Evolutionary conservation across 1,140 invertebrate species (phyloP).

Genomic region (Rhysida immarginata): DNA sequence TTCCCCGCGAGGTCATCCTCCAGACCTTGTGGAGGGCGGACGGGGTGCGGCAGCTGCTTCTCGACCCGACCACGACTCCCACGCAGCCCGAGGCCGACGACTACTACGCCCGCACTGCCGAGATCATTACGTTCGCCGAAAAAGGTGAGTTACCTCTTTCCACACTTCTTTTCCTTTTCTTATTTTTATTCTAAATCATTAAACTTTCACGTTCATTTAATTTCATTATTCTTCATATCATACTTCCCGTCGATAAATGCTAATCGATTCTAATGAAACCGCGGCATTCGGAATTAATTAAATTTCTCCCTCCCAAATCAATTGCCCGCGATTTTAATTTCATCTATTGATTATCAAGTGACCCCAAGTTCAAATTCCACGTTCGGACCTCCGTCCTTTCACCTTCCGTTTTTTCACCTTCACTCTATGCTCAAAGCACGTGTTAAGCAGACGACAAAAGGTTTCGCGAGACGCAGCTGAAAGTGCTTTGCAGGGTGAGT

Average conservation of each 20-base stretch:
- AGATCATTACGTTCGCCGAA: constrained; percentile 66
- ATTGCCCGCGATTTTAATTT: no score
- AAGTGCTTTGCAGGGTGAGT: no score
- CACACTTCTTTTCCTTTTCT: neutral
- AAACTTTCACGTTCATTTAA: constrained; percentile 1
- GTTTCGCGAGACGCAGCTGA: no score
- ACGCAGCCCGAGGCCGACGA: constrained; percentile 39
- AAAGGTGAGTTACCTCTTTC: constrained; percentile 42
- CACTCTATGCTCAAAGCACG: no score
- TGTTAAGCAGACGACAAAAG: no score
- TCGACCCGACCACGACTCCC: constrained; percentile 8
- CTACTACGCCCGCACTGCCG: constrained; percentile 58
- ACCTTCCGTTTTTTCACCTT: no score
- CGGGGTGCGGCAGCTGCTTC: constrained; percentile 25
- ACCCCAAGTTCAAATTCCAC: no score
- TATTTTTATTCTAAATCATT: no score
- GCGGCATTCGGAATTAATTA: no score
- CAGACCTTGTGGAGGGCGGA: constrained; percentile 50
- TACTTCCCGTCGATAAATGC: neutral
- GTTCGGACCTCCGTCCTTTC: no score
- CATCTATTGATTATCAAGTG: no score
- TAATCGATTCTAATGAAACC: neutral
- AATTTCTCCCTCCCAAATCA: no score
- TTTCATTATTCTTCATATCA: neutral
- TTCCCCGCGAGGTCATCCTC: constrained; percentile 46